Evolutionary conservation across 92 coral and sea anemone species (phyloP).

Genomic region (Paramuricea clavata): DNA sequence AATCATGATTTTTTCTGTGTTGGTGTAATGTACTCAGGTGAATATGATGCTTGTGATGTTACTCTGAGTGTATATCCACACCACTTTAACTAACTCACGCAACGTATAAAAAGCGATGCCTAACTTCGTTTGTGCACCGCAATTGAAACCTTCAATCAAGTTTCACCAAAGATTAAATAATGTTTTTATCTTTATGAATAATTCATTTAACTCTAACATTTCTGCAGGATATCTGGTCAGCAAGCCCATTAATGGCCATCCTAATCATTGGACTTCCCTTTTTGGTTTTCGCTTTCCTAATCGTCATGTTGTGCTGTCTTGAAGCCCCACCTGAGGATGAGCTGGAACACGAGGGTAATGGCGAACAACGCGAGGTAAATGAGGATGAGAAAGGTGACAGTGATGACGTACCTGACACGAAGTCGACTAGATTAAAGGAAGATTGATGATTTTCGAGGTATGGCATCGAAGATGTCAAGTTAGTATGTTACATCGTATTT

Average conservation of each 20-base stretch:
- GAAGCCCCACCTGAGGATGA: constrained; percentile 82
- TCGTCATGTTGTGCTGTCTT: constrained; percentile 86
- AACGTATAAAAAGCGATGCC: too few species aligned
- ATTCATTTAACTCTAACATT: too few species aligned
- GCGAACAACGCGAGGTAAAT: constrained; percentile 58
- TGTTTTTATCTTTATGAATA: too few species aligned
- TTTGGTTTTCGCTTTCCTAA: constrained; percentile 77
- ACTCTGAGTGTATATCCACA: too few species aligned
- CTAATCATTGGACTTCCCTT: constrained; percentile 88
- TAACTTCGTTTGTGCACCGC: too few species aligned
- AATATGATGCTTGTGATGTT: too few species aligned
- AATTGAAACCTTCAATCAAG: too few species aligned
- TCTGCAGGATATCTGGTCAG: constrained; percentile 89
- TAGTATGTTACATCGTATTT: neutral
- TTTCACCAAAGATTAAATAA: too few species aligned
- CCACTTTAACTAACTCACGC: too few species aligned
- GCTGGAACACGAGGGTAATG: constrained; percentile 20
- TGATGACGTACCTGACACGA: neutral
- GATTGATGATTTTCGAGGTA: neutral
- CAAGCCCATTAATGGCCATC: constrained; percentile 86
- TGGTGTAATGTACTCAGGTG: too few species aligned
- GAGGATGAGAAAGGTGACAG: constrained; percentile 31
- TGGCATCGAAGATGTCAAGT: neutral
- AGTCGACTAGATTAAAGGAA: constrained; percentile 13
- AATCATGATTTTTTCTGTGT: too few species aligned